Conservation (phyloP, 2,113 vertebrate species). For the Mola mola region DNA sequence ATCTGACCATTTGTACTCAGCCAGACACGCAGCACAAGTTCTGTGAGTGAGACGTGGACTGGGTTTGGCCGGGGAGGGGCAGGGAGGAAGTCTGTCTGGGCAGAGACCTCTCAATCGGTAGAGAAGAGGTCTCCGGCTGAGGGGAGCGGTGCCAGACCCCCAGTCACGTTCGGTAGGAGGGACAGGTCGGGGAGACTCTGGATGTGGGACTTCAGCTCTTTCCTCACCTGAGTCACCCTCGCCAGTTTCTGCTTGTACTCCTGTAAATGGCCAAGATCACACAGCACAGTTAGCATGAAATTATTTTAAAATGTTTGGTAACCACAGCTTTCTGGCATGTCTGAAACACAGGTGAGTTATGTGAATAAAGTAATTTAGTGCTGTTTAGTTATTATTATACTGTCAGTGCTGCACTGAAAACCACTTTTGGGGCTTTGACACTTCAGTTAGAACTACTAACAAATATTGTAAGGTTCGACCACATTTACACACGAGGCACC, state of each 20-base stretch:
- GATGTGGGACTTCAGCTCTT: slow-evolving; percentile 98
- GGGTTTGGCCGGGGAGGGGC: slow-evolving; percentile 31
- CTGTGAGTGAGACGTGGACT: slow-evolving; percentile 41
- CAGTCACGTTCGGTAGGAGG: slow-evolving; percentile 94
- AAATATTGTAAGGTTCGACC: too few relatives aligned
- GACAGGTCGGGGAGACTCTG: slow-evolving; percentile 98
- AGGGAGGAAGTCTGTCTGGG: background rate
- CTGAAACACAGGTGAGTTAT: background rate
- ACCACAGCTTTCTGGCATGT: background rate
- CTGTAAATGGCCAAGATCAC: slow-evolving; percentile 71
- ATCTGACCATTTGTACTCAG: slow-evolving; percentile 36
- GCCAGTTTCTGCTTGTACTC: slow-evolving; percentile 99
- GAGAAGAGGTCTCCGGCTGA: slow-evolving; percentile 98
- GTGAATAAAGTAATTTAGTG: too few relatives aligned
- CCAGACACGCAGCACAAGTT: slow-evolving; percentile 29
- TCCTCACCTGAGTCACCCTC: slow-evolving; percentile 95
- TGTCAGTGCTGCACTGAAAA: too few relatives aligned
- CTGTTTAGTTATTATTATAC: too few relatives aligned
- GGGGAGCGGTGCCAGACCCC: slow-evolving; percentile 94
- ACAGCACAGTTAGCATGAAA: background rate
- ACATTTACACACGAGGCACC: too few relatives aligned
- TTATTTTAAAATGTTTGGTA: background rate
- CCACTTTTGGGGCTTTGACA: too few relatives aligned
- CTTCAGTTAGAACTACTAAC: too few relatives aligned
- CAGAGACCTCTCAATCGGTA: slow-evolving; percentile 86